Evolutionary conservation across 2,888 invertebrate species (phyloP), one percentile per base, ranked within the genome.

Genomic region (Harpagoxenus sublaevis): DNA sequence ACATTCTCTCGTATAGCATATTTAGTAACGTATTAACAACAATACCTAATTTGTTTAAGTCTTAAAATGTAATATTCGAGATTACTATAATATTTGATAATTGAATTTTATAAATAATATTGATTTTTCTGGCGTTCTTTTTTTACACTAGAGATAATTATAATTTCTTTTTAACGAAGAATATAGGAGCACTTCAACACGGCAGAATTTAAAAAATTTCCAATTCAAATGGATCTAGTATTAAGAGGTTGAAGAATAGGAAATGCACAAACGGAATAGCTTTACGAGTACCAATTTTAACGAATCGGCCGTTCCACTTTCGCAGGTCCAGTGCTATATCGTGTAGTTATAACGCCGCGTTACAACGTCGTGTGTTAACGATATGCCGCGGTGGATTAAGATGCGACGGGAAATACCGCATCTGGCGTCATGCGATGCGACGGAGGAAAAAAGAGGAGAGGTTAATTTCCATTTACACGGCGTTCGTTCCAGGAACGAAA

Each of bases 401-500:
- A 79, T 48, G 71, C 79, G 79, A 77, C 53, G 60, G 71, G 71
- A 71, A 60, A 71, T 39, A 79, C 23, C 48, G 57, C 53, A 78
- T 57, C 57, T 70, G 70, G 70, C 70, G 57, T 78, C 78, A 78
- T 78, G 78, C 78, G 45, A 78, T 78, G 45, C 55, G 23, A 45
- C 2, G 57, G 15, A 70, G 23, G 45, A 53, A 70, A 71, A 78
- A 45, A 48, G 57, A 77, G 79, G 35, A 57, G 57, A 31, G 39
- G 45, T 79, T 79, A 79, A 79, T 79, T 79, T 79, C 71, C 71
- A 79, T 79, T 79, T 79, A 79, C 71, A 79, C 48, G 71, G 48
- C 71, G 48, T 35, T 71, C 60, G 71, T 79, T 79, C 71, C 60
- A 48, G 35, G 71, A 82, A 82, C 63, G 60, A 63, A 82, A 55